Evolutionary conservation across 2,113 vertebrate species (phyloP).

Genomic region (Conger conger): DNA sequence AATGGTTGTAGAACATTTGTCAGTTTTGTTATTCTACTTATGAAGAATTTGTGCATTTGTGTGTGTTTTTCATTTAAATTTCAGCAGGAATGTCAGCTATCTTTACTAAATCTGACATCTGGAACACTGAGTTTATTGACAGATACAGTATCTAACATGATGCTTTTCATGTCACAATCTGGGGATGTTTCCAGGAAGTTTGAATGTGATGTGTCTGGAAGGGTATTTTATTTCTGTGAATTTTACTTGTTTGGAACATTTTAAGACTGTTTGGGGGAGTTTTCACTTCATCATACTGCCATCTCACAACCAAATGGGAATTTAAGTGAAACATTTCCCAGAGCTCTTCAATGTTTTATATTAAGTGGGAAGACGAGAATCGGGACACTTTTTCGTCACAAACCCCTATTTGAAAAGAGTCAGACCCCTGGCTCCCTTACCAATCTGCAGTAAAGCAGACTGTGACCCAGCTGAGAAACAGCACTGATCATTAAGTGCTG

Average conservation of each 20-base stretch:
- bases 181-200: not conserved
- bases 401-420: not conserved
- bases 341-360: not conserved
- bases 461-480: not conserved
- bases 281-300: not conserved
- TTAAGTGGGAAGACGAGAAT: not conserved
- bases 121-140: no score
- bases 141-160: no score
- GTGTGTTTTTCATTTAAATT: no score
- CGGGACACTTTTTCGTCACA: not conserved
- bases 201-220: not conserved
- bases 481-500: not conserved
- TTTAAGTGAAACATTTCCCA: not conserved
- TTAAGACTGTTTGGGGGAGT: not conserved
- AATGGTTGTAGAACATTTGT: no score
- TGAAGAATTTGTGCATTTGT: no score
- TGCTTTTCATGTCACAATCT: no score
- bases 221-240: not conserved
- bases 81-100: no score
- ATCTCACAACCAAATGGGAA: not conserved
- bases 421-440: not conserved
- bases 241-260: not conserved
- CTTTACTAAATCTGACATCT: no score
- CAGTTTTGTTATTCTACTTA: no score
- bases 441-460: not conserved